Percentiles rank a stretch among this genome's conserved stretches.
Evolutionary conservation across 2,113 vertebrate species (phyloP).

Genomic region (Lichenostomus cassidix): DNA sequence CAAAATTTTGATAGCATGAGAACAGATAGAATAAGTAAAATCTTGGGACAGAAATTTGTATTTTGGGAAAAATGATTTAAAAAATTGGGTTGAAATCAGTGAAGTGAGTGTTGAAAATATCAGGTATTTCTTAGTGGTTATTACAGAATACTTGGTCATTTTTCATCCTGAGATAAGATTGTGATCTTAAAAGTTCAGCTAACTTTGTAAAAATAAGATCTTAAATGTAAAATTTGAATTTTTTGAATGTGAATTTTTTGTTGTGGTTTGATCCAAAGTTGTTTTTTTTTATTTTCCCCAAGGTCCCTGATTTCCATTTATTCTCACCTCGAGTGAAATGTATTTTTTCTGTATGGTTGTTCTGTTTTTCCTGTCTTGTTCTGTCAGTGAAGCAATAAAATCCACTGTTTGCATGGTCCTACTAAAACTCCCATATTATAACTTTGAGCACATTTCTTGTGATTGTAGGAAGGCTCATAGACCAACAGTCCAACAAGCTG

Average conservation of each 20-base stretch:
- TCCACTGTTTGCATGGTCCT: neutral
- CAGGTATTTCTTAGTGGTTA: neutral
- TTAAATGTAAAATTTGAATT: neutral
- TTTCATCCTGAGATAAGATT: neutral
- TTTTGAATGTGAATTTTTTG: neutral
- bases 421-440: neutral
- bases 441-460: neutral
- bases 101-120: neutral
- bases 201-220: neutral
- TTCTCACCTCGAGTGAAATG: neutral
- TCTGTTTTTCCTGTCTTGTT: neutral
- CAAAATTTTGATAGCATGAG: neutral
- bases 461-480: constrained; percentile 83
- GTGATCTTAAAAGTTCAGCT: neutral
- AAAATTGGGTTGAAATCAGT: neutral
- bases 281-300: neutral
- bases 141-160: neutral
- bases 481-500: constrained; percentile 88
- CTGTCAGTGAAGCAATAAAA: neutral
- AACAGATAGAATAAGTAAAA: neutral
- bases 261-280: neutral
- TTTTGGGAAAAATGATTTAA: neutral
- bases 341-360: neutral
- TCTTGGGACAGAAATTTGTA: neutral
- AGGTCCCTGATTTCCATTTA: neutral